phyloP scores from a whole-genome alignment of 2,797 vertebrate genomes.

The Darevskia mixta region DNA sequence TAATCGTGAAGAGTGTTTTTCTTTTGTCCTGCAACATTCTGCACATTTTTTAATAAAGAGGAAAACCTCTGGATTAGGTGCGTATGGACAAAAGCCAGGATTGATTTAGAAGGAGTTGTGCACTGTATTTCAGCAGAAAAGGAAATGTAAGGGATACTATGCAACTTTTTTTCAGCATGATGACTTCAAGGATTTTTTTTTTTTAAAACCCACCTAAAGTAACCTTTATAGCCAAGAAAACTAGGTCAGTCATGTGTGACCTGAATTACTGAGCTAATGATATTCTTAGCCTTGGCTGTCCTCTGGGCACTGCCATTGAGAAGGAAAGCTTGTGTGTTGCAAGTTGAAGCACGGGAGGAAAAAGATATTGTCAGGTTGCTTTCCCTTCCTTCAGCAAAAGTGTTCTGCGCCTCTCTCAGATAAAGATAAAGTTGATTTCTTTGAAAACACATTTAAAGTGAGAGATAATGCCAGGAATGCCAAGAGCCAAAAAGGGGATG shows the following conservation, averaged over 20 bases:
- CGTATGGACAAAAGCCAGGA: neutral
- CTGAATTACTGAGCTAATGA: conserved; percentile 70
- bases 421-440: conserved; percentile 1
- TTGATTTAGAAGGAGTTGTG: neutral
- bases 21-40: no score
- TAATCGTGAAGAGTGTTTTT: neutral
- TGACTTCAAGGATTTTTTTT: conserved; percentile 58
- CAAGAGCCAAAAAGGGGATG: neutral
- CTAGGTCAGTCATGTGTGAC: conserved; percentile 60
- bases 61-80: neutral
- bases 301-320: conserved; percentile 45
- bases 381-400: conserved; percentile 12
- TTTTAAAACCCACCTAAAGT: conserved; percentile 66
- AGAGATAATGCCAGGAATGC: conserved; percentile 15
- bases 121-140: conserved; percentile 49
- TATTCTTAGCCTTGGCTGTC: conserved; percentile 48
- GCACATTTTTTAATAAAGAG: neutral
- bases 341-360: conserved; percentile 2
- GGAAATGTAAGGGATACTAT: conserved; percentile 58
- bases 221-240: conserved; percentile 65
- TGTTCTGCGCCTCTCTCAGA: neutral
- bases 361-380: neutral
- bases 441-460: conserved; percentile 20
- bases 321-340: conserved; percentile 45
- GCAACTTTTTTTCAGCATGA: conserved; percentile 35